phyloP scores from a whole-genome alignment of 2,113 vertebrate genomes.

The Pomatostomus ruficeps region DNA sequence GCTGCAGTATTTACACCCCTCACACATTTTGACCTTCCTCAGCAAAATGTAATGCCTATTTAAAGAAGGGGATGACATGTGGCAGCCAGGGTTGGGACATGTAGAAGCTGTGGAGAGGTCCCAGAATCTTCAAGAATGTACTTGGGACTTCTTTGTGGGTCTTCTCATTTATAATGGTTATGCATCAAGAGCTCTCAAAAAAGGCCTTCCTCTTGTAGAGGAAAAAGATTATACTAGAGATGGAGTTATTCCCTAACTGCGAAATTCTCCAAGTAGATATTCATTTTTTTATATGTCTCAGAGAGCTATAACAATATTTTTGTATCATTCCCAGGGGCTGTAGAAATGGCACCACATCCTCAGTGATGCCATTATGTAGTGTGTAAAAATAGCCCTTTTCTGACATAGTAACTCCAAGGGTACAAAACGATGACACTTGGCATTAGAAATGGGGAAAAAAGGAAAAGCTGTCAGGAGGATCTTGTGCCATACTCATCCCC shows the following conservation, averaged over 20 bases:
- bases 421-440: background rate
- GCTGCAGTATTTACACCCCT: conserved; percentile 33
- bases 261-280: background rate
- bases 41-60: conserved; percentile 41
- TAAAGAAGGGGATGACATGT: background rate
- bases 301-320: background rate
- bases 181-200: background rate
- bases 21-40: conserved; percentile 38
- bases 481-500: background rate
- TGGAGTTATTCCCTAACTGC: rapidly evolving
- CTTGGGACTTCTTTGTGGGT: background rate
- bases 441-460: background rate
- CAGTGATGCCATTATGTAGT: background rate
- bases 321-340: background rate
- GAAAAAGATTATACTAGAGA: background rate
- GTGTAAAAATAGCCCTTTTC: background rate
- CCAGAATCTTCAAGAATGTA: background rate
- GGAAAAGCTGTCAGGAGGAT: background rate
- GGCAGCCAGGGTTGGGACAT: background rate
- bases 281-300: background rate
- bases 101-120: background rate
- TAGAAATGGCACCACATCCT: background rate
- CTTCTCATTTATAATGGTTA: background rate
- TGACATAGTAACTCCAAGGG: background rate
- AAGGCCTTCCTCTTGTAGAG: background rate